Percentiles rank a stretch among this genome's conserved stretches.
phyloP scores from a whole-genome alignment of 2,888 invertebrate genomes.

The Xanthia togata region DNA sequence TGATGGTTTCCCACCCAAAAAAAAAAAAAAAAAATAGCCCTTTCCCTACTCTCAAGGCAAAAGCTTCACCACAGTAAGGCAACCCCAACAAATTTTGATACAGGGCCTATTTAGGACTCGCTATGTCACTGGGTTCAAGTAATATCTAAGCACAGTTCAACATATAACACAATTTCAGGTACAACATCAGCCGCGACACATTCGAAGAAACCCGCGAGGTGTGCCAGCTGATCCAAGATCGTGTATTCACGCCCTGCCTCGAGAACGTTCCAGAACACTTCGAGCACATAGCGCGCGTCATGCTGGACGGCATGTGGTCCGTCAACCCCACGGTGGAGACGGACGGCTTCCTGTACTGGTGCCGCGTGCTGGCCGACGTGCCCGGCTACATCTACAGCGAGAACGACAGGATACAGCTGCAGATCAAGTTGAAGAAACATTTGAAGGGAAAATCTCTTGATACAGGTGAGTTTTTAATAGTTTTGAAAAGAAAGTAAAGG shows the following conservation, averaged over 20 bases:
- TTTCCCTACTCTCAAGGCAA: too few species aligned
- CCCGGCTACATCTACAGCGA: slow-evolving; percentile 89
- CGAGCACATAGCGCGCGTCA: slow-evolving; percentile 91
- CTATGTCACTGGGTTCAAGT: background rate
- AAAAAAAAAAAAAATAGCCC: too few species aligned
- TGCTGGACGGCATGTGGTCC: slow-evolving; percentile 93
- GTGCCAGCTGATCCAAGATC: slow-evolving; percentile 90
- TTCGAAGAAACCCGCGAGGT: slow-evolving; percentile 91
- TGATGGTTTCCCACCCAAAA: too few species aligned
- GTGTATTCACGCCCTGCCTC: slow-evolving; percentile 91
- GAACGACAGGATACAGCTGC: slow-evolving; percentile 76
- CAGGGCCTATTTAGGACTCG: background rate
- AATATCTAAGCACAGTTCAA: background rate
- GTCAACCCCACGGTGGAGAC: slow-evolving; percentile 91
- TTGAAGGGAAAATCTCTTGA: slow-evolving; percentile 77
- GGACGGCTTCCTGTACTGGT: slow-evolving; percentile 88
- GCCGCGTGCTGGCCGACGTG: slow-evolving; percentile 89
- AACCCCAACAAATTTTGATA: background rate
- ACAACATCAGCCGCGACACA: slow-evolving; percentile 92
- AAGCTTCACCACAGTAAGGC: background rate
- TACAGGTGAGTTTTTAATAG: slow-evolving; percentile 70
- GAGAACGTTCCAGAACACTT: slow-evolving; percentile 91
- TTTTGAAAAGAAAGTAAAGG: background rate
- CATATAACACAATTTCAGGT: slow-evolving; percentile 83
- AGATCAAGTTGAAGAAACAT: slow-evolving; percentile 71